Conservation (phyloP, 2,888 invertebrate species). For the Oligia fasciuncula region DNA sequence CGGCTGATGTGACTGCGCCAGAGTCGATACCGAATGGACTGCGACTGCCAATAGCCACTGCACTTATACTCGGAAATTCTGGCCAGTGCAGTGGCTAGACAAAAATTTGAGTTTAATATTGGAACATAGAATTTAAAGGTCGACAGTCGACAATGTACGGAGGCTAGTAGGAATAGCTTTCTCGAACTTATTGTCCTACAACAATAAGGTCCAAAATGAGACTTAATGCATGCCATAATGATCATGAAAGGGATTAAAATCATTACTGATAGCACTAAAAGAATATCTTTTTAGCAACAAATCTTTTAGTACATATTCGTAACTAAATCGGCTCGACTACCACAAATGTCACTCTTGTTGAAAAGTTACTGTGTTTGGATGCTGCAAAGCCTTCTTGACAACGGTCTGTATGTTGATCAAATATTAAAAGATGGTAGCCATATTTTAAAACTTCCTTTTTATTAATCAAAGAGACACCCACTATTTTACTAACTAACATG, state of each 20-base stretch:
- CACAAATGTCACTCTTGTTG: not conserved
- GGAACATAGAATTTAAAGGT: conserved; percentile 4
- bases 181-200: not conserved
- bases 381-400: not conserved
- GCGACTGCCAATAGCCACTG: conserved; percentile 41
- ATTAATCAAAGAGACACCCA: not conserved
- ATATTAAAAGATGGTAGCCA: not conserved
- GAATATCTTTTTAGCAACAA: not conserved
- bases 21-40: conserved; percentile 37
- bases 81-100: conserved; percentile 2
- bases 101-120: conserved; percentile 5
- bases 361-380: not conserved
- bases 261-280: not conserved
- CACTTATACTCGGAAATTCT: conserved; percentile 25
- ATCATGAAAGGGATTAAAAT: not conserved
- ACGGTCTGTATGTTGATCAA: not conserved
- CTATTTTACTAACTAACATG: not conserved
- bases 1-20: conserved; percentile 55
- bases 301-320: not conserved
- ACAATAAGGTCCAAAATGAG: too few relatives aligned
- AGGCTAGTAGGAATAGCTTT: not conserved
- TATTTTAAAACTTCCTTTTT: not conserved
- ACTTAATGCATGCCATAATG: not conserved
- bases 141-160: not conserved
- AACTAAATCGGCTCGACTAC: not conserved